Percentiles rank a stretch among this genome's conserved stretches.
These are phyloP conservation scores for Matsumurasca onukii DNA, from an alignment of 1,140 invertebrate genomes.

Conservation along the genomic window DNA sequence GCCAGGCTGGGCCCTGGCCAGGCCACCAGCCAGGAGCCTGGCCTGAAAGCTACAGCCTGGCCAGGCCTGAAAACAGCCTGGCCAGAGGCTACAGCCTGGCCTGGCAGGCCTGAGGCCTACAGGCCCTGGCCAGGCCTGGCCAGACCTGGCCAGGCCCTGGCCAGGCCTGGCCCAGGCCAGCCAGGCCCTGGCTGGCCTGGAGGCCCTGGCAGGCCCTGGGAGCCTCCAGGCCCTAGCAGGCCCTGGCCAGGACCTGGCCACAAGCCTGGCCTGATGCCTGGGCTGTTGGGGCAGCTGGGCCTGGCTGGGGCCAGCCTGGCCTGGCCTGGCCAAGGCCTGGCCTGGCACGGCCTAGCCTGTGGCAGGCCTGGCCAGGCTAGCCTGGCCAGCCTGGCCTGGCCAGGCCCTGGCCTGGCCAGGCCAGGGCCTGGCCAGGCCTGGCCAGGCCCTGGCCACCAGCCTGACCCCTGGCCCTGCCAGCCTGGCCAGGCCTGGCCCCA, in stretches of 20 bases:
- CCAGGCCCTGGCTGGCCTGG: too few relatives aligned
- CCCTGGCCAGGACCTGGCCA: too few relatives aligned
- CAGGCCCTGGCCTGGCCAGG: too few relatives aligned
- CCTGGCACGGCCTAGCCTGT: neutral
- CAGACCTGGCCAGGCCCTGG: too few relatives aligned
- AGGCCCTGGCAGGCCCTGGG: neutral
- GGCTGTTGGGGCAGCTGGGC: too few relatives aligned
- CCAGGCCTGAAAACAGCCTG: neutral
- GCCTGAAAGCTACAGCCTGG: neutral
- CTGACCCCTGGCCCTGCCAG: neutral
- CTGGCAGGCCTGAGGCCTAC: neutral
- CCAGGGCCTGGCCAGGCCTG: too few relatives aligned
- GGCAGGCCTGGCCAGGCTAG: neutral
- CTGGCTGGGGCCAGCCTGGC: too few relatives aligned
- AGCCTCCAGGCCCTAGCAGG: too few relatives aligned
- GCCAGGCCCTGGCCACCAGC: neutral
- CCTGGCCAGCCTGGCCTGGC: neutral
- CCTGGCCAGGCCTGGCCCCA: conserved; percentile 4
- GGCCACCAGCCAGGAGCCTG: neutral
- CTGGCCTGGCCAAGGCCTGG: neutral
- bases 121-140: too few relatives aligned
- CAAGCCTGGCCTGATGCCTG: neutral
- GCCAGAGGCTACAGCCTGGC: conserved; percentile 4
- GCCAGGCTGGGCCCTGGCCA: neutral
- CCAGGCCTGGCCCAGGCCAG: too few relatives aligned